phyloP scores from a whole-genome alignment of 2,888 invertebrate species.

The Muscina levida region DNA sequence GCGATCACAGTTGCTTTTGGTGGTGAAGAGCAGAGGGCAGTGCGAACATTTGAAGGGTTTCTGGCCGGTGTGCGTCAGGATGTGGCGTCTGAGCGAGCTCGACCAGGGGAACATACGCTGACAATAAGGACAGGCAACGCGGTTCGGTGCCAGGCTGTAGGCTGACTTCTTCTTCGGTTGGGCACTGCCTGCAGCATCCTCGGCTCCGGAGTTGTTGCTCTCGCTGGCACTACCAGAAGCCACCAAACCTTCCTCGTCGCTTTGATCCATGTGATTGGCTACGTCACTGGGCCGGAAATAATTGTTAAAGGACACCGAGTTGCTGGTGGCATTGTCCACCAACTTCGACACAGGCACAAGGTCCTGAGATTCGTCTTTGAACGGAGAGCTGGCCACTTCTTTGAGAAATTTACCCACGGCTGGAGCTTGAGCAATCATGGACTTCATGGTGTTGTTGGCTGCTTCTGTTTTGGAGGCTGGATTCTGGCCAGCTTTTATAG shows the following conservation, averaged over 20 bases:
- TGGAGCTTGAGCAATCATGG: constrained; percentile 82
- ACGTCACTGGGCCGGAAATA: constrained; percentile 82
- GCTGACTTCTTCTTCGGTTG: constrained; percentile 92
- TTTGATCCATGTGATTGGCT: constrained; percentile 79
- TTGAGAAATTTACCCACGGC: constrained; percentile 78
- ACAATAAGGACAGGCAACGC: constrained; percentile 96
- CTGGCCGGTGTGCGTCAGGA: constrained; percentile 95
- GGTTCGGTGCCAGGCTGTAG: constrained; percentile 96
- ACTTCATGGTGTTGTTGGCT: constrained; percentile 77
- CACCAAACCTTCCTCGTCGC: constrained; percentile 88
- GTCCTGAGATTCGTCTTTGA: constrained; percentile 83
- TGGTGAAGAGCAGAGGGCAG: constrained; percentile 96
- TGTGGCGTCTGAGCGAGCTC: constrained; percentile 95
- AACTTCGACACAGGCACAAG: constrained; percentile 89
- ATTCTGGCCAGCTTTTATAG: constrained; percentile 77
- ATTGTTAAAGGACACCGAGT: constrained; percentile 83
- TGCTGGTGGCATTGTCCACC: constrained; percentile 86
- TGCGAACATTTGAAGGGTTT: constrained; percentile 97
- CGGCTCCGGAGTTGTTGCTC: constrained; percentile 90
- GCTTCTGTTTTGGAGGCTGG: constrained; percentile 18
- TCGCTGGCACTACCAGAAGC: constrained; percentile 90
- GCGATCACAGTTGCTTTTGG: constrained; percentile 98
- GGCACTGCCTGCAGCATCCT: constrained; percentile 81
- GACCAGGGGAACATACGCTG: constrained; percentile 98
- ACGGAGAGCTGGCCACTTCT: constrained; percentile 78